These are phyloP conservation scores for Ectemnius lituratus DNA, from an alignment of 2,888 invertebrate species.

Conservation along the genomic window DNA sequence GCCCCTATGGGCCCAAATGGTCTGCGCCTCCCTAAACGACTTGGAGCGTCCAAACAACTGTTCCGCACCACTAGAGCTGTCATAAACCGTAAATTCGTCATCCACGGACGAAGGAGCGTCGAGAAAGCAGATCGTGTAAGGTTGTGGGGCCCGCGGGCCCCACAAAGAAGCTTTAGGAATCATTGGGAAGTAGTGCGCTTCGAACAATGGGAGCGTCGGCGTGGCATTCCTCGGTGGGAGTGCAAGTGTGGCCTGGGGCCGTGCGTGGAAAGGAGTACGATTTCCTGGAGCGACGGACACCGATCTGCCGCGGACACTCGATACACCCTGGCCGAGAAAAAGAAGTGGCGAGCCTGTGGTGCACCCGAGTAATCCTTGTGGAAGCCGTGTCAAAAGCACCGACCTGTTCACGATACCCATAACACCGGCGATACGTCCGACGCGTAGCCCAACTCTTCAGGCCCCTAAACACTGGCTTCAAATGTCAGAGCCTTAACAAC, in stretches of 20 bases:
- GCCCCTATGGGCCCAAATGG: no score
- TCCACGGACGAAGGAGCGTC: no score
- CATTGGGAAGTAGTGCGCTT: slow-evolving; percentile 14
- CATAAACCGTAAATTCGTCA: no score
- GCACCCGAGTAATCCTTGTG: slow-evolving; percentile 8
- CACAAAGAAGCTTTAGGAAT: slow-evolving; percentile 7
- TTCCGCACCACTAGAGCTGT: no score
- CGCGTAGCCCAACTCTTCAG: no score
- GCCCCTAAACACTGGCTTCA: no score
- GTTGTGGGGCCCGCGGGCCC: not conserved
- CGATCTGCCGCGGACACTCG: slow-evolving; percentile 38
- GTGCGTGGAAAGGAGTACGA: slow-evolving; percentile 26
- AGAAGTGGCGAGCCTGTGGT: slow-evolving; percentile 15
- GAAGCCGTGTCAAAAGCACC: slow-evolving; percentile 7
- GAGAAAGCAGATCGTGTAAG: not conserved
- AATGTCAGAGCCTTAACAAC: no score
- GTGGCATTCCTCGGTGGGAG: slow-evolving; percentile 30
- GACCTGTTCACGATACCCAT: not conserved
- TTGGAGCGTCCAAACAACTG: no score
- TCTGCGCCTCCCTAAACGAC: no score
- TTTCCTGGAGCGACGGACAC: slow-evolving; percentile 34
- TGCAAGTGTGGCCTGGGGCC: not conserved
- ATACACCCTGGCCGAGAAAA: slow-evolving; percentile 16
- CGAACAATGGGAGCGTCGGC: slow-evolving; percentile 67
- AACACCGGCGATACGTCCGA: not conserved